Evolutionary conservation across 2,113 vertebrate species (phyloP).

Genomic region (human): DNA sequence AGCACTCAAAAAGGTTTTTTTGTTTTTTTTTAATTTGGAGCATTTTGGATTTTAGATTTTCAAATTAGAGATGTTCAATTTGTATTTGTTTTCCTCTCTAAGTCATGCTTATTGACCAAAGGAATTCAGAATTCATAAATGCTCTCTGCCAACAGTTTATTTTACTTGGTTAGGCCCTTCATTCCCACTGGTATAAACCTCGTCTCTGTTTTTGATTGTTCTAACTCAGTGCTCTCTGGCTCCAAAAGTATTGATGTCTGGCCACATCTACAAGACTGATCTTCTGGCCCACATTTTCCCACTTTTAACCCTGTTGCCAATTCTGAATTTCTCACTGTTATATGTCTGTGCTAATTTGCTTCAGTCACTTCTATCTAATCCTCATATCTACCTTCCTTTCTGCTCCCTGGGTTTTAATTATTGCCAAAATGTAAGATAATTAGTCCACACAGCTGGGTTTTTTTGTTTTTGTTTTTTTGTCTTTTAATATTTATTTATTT

Average conservation of each 20-base stretch:
- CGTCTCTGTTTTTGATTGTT: not conserved
- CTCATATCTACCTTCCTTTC: not conserved
- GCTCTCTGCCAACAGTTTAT: not conserved
- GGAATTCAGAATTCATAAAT: not conserved
- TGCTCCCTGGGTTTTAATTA: conserved; percentile 19
- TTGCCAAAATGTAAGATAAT: not conserved
- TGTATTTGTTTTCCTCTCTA: not conserved
- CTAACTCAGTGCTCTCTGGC: not conserved
- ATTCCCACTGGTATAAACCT: not conserved
- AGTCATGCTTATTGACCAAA: not conserved
- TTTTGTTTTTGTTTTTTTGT: not conserved
- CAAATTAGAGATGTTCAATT: not conserved
- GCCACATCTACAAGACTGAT: not conserved
- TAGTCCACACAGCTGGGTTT: not conserved
- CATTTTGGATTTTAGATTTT: not conserved
- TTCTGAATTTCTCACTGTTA: not conserved
- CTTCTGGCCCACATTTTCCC: not conserved
- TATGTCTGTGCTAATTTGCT: not conserved
- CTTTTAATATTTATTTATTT: too few relatives aligned
- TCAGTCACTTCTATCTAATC: not conserved
- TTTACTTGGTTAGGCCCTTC: not conserved
- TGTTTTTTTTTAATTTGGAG: not conserved
- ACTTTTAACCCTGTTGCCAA: not conserved
- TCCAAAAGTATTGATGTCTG: not conserved
- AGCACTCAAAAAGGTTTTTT: not conserved